Evolutionary conservation across 2,113 vertebrate species (phyloP).

Genomic region (Empidonax alnorum): DNA sequence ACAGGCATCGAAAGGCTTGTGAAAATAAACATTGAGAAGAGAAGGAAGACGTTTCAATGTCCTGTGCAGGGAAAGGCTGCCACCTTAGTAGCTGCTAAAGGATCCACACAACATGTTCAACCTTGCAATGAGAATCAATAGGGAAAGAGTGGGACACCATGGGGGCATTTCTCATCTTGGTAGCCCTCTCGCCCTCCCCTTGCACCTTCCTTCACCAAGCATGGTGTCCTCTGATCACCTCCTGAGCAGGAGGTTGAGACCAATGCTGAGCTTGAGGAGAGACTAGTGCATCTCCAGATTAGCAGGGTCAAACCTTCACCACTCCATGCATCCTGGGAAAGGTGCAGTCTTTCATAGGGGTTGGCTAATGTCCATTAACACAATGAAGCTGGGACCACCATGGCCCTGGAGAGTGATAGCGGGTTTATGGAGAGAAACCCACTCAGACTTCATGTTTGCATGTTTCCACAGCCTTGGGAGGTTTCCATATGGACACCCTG

Average conservation of each 20-base stretch:
- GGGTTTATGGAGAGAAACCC: fast-evolving
- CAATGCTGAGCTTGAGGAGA: fast-evolving
- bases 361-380: not conserved
- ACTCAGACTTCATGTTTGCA: not conserved
- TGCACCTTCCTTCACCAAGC: not conserved
- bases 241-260: not conserved
- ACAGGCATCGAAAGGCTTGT: not conserved
- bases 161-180: not conserved
- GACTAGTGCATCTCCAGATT: not conserved
- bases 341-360: not conserved
- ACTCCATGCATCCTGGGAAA: not conserved
- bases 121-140: not conserved
- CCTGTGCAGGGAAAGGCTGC: not conserved
- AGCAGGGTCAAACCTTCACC: not conserved
- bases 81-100: not conserved
- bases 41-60: not conserved
- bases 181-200: not conserved
- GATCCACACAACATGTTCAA: not conserved
- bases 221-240: not conserved
- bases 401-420: not conserved
- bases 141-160: not conserved
- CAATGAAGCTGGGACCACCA: not conserved
- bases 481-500: not conserved
- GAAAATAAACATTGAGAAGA: not conserved
- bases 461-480: not conserved